phyloP scores from a whole-genome alignment of 2,888 invertebrate species.

The Scaptomyza reducta region DNA sequence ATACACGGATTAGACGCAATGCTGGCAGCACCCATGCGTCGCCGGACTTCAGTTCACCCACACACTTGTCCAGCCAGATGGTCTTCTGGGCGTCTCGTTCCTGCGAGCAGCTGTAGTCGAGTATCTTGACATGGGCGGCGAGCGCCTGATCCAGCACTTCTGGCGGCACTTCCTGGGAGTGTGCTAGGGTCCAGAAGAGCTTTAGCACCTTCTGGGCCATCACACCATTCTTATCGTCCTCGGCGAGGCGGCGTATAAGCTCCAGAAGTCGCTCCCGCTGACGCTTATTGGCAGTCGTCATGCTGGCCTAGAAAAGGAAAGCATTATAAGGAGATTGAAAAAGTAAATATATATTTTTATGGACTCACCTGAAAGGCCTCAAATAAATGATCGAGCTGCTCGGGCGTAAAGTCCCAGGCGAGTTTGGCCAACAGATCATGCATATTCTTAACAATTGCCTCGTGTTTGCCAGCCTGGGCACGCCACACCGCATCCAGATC shows the following conservation, averaged over 20 bases:
- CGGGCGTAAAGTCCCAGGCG: conserved; percentile 99
- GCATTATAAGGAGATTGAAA: background rate
- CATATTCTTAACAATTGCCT: conserved; percentile 98
- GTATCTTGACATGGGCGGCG: conserved; percentile 97
- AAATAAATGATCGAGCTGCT: conserved; percentile 98
- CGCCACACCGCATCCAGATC: conserved; percentile 98
- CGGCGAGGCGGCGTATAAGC: conserved; percentile 96
- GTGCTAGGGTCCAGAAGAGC: conserved; percentile 98
- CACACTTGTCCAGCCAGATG: conserved; percentile 97
- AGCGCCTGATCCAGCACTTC: conserved; percentile 99
- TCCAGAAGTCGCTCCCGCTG: conserved; percentile 97
- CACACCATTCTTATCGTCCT: conserved; percentile 99
- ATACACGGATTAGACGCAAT: conserved; percentile 96
- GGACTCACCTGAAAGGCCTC: conserved; percentile 95
- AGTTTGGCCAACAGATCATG: conserved; percentile 97
- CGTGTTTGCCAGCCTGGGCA: conserved; percentile 98
- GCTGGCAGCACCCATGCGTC: conserved; percentile 97
- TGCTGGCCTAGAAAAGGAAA: conserved; percentile 88
- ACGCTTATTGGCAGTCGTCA: conserved; percentile 97
- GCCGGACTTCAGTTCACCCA: conserved; percentile 95
- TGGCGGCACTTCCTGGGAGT: conserved; percentile 97
- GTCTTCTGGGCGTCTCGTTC: conserved; percentile 98
- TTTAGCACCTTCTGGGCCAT: conserved; percentile 99
- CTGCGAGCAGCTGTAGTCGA: conserved; percentile 98
- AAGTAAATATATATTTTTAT: background rate